These are phyloP conservation scores for Morpho deidamia DNA, from an alignment of 2,888 invertebrate species.

Conservation along the genomic window DNA sequence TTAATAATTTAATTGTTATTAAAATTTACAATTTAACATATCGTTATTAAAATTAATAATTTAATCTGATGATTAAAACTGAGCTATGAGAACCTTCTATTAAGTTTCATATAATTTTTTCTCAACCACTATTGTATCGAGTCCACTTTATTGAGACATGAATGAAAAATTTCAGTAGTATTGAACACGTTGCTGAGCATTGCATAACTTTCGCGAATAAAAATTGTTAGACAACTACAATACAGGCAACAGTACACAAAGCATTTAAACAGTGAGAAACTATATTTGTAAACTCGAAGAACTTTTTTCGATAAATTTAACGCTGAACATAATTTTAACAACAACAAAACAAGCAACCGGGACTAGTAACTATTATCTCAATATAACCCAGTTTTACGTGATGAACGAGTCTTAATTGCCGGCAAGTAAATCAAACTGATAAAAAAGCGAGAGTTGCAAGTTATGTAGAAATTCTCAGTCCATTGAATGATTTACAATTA, in stretches of 20 bases:
- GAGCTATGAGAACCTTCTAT: too few species aligned
- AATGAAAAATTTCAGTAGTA: neutral
- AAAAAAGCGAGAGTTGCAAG: slow-evolving; percentile 11
- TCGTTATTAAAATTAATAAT: too few species aligned
- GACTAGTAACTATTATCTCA: slow-evolving; percentile 46
- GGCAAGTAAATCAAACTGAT: slow-evolving; percentile 37
- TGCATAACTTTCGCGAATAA: neutral
- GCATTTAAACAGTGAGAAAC: slow-evolving; percentile 22
- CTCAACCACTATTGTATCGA: too few species aligned
- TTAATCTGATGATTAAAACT: too few species aligned
- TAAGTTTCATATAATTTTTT: too few species aligned
- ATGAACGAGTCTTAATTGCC: slow-evolving; percentile 45
- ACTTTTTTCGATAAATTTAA: slow-evolving; percentile 43
- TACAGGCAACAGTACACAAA: slow-evolving; percentile 15
- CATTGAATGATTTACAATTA: neutral
- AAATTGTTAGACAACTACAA: neutral
- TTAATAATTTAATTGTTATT: too few species aligned
- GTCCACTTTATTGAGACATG: too few species aligned
- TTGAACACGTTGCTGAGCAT: slow-evolving; percentile 13
- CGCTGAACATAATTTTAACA: slow-evolving; percentile 46
- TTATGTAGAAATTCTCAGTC: slow-evolving; percentile 12
- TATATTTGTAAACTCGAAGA: slow-evolving; percentile 36
- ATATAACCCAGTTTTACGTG: slow-evolving; percentile 53
- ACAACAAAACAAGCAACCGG: slow-evolving; percentile 47
- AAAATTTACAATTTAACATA: too few species aligned